These are phyloP conservation scores for Budorcas taxicolor DNA, from an alignment of 2,113 vertebrate genomes.

Conservation along the genomic window DNA sequence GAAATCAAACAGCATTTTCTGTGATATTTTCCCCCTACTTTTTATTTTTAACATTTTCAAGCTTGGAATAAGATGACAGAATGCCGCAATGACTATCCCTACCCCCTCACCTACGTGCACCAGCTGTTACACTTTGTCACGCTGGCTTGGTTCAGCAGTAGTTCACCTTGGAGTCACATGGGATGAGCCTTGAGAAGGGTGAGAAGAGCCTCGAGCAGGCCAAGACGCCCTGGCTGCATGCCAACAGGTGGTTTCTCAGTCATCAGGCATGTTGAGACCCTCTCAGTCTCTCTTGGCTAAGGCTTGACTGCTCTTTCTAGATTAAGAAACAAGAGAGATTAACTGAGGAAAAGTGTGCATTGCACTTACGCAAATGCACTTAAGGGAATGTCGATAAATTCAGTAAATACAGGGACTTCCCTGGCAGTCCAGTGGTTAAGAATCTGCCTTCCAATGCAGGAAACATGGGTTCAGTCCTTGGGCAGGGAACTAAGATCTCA, in stretches of 20 bases:
- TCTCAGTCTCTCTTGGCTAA: background rate
- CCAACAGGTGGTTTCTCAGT: background rate
- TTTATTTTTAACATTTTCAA: background rate
- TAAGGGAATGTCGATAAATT: background rate
- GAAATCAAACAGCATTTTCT: background rate
- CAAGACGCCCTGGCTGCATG: background rate
- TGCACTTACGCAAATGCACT: background rate
- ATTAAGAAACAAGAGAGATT: background rate
- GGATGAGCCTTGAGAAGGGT: background rate
- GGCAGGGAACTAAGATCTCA: background rate
- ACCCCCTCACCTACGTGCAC: background rate
- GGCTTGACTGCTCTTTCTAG: background rate
- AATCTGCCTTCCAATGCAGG: background rate
- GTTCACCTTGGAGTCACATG: background rate
- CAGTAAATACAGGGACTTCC: background rate
- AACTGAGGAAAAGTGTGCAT: background rate
- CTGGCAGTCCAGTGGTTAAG: background rate
- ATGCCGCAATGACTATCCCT: accelerated
- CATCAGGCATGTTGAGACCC: background rate
- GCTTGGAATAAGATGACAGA: background rate
- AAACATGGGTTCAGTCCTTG: background rate
- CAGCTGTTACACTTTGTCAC: background rate
- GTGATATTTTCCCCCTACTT: background rate
- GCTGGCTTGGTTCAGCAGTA: background rate
- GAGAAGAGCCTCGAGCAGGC: background rate